Conservation (phyloP, 2,113 vertebrate species). For the Dissostichus mawsoni region DNA sequence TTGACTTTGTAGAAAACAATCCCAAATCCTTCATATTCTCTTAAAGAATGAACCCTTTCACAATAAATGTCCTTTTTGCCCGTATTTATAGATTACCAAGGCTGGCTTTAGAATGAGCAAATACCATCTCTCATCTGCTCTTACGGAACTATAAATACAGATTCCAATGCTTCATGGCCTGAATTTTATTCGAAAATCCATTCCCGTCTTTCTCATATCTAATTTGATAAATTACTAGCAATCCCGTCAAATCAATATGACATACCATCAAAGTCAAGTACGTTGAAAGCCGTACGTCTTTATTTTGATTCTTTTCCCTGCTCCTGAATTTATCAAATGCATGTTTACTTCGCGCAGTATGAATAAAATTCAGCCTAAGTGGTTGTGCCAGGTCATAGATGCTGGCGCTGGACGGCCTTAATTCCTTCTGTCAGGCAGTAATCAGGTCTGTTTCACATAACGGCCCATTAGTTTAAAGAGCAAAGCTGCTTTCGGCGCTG, state of each 20-base stretch:
- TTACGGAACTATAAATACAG: constrained; percentile 11
- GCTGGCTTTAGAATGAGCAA: not conserved
- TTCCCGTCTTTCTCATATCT: not conserved
- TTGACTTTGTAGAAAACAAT: constrained; percentile 3
- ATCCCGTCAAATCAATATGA: constrained; percentile 58
- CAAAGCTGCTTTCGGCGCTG: constrained; percentile 89
- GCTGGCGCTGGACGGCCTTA: constrained; percentile 79
- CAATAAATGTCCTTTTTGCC: constrained; percentile 7
- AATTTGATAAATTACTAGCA: constrained; percentile 44
- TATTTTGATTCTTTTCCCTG: not conserved
- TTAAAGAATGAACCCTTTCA: not conserved
- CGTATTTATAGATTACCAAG: not conserved
- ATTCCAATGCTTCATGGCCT: constrained; percentile 10
- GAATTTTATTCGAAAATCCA: constrained; percentile 28
- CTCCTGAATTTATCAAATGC: constrained; percentile 37
- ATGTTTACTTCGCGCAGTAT: constrained; percentile 61
- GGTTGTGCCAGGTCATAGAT: constrained; percentile 66
- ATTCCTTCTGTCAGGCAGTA: constrained; percentile 91
- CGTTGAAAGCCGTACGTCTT: not conserved
- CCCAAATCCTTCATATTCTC: not conserved
- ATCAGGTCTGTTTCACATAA: constrained; percentile 98
- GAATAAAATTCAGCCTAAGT: constrained; percentile 64
- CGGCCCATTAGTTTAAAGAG: constrained; percentile 92
- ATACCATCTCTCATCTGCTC: constrained; percentile 2
- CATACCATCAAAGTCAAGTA: constrained; percentile 30